phyloP scores from a whole-genome alignment of 2,797 vertebrate genomes.

The Crotalus adamanteus region DNA sequence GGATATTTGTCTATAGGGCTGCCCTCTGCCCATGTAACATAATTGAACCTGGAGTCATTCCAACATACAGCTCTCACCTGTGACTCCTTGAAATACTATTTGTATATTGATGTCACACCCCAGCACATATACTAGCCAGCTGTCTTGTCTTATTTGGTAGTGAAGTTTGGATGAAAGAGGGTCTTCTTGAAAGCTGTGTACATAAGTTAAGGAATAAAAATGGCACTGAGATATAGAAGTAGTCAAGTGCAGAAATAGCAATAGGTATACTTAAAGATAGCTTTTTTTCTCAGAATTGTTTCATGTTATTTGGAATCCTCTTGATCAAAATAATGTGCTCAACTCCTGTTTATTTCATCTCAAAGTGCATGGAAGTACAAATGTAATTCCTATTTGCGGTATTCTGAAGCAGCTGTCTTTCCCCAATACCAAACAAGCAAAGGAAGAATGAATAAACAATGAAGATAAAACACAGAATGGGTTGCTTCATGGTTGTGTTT shows the following conservation, averaged over 20 bases:
- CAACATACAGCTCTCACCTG: constrained; percentile 3
- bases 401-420: not conserved
- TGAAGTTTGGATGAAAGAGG: not conserved
- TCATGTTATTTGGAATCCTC: not conserved
- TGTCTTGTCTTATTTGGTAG: constrained; percentile 7
- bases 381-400: not conserved
- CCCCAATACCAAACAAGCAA: not conserved
- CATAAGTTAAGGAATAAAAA: not conserved
- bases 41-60: constrained; percentile 14
- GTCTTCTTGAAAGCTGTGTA: not conserved
- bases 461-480: not conserved
- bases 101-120: constrained; percentile 13
- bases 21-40: not conserved
- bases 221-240: not conserved
- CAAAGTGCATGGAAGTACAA: not conserved
- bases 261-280: not conserved
- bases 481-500: not conserved
- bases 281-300: not conserved
- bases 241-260: not conserved
- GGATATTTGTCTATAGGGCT: constrained; percentile 33
- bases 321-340: not conserved
- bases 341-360: not conserved
- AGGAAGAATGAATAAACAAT: not conserved
- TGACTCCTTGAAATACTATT: not conserved
- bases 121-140: not conserved